A percentile compares a stretch with the other conserved stretches of the same genome.
Conservation (phyloP, 2,888 invertebrate species). For the Lamellibrachia columna region DNA sequence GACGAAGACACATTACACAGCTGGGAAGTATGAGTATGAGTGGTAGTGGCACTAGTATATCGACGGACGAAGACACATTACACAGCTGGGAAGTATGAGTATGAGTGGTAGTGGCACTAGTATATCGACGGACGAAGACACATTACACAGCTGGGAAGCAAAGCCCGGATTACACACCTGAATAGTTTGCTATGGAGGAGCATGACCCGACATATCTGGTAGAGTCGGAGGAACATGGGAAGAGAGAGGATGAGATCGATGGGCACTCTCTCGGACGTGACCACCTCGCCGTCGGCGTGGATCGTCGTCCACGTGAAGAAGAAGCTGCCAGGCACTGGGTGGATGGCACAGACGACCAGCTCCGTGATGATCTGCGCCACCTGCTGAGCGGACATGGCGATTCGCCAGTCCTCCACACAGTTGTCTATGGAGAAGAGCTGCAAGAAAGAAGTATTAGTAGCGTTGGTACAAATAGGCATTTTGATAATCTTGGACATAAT, state of each 20-base stretch:
- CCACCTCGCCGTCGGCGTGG: slow-evolving; percentile 45
- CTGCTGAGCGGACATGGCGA: slow-evolving; percentile 99
- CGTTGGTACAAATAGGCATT: no score
- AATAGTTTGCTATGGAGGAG: slow-evolving; percentile 98
- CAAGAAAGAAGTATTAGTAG: background rate
- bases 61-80: background rate
- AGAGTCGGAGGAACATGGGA: slow-evolving; percentile 99
- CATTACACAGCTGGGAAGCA: background rate
- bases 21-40: background rate
- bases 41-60: background rate
- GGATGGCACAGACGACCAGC: slow-evolving; percentile 93
- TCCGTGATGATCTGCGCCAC: slow-evolving; percentile 71
- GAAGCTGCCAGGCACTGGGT: slow-evolving; percentile 69
- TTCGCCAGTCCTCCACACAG: slow-evolving; percentile 99
- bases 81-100: background rate
- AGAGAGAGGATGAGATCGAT: slow-evolving; percentile 93
- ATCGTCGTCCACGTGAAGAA: slow-evolving; percentile 68
- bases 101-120: background rate
- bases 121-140: background rate
- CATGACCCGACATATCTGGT: slow-evolving; percentile 99
- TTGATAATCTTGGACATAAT: no score
- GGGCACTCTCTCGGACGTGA: slow-evolving; percentile 51
- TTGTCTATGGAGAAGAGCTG: slow-evolving; percentile 99
- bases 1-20: no score
- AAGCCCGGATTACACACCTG: slow-evolving; percentile 44